phyloP scores from a whole-genome alignment of 92 coral and sea anemone genomes.

The Hydrozoanthus gracilis region DNA sequence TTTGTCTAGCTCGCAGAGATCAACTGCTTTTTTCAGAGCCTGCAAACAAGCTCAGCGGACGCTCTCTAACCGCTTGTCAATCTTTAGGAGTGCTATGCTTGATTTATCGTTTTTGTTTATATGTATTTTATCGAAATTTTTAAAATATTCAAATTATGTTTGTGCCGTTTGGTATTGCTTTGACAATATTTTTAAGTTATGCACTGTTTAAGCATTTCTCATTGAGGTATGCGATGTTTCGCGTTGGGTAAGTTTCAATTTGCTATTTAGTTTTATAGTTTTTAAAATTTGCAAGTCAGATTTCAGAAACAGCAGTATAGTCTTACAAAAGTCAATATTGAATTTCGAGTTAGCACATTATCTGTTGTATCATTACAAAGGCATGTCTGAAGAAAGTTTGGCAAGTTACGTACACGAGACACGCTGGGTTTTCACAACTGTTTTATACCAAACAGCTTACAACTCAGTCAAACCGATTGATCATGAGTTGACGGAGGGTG shows the following conservation, averaged over 20 bases:
- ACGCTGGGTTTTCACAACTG: no score
- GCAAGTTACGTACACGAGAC: no score
- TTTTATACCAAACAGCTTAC: no score
- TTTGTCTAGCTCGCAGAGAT: background rate
- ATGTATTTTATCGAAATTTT: background rate
- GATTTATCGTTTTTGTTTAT: background rate
- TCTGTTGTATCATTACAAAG: no score
- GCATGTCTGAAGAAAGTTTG: no score
- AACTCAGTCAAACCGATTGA: no score
- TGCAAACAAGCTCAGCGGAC: constrained; percentile 18
- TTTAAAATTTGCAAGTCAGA: background rate
- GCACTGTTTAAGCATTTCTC: constrained; percentile 53
- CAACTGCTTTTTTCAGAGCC: background rate
- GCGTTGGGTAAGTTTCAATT: constrained; percentile 75
- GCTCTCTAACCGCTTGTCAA: constrained; percentile 1
- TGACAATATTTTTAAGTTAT: constrained; percentile 51
- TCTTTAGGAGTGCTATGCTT: no score
- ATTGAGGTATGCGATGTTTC: constrained; percentile 64
- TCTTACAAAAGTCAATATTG: no score
- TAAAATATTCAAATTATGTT: constrained; percentile 56
- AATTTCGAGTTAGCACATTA: no score
- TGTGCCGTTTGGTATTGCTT: constrained; percentile 49
- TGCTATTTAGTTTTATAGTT: no score
- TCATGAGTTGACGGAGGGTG: no score
- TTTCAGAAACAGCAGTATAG: background rate